Percentiles rank a stretch among this genome's conserved stretches.
These are phyloP conservation scores for Oreochromis tanganicae DNA, from an alignment of 2,113 vertebrate species.

Conservation along the genomic window DNA sequence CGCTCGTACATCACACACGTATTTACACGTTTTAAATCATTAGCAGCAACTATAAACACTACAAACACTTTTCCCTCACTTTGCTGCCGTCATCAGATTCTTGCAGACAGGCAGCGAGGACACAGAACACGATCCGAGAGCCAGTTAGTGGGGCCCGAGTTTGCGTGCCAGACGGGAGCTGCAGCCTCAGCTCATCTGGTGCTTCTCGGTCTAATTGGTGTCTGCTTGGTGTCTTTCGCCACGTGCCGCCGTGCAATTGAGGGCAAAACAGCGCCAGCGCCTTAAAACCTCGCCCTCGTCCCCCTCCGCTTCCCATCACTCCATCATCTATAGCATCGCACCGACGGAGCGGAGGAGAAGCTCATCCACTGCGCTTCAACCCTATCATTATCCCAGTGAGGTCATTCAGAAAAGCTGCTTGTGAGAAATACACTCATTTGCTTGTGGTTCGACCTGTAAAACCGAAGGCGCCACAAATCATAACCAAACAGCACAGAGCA, in stretches of 20 bases:
- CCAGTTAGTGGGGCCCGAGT: neutral
- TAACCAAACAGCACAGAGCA: neutral
- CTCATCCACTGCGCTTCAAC: neutral
- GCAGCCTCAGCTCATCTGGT: slow-evolving; percentile 34
- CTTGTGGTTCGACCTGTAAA: slow-evolving; percentile 46
- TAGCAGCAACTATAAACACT: neutral
- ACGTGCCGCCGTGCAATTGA: slow-evolving; percentile 26
- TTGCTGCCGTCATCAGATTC: neutral
- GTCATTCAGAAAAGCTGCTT: slow-evolving; percentile 41
- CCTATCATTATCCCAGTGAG: slow-evolving; percentile 57
- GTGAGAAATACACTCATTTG: slow-evolving; percentile 32
- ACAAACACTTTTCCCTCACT: neutral
- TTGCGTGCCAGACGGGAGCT: slow-evolving; percentile 32
- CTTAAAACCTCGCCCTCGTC: neutral
- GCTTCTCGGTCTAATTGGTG: slow-evolving; percentile 31
- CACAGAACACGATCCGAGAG: neutral
- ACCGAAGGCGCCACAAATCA: slow-evolving; percentile 43
- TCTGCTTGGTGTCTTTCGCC: slow-evolving; percentile 47
- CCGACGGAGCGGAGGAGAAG: neutral
- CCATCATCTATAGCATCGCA: slow-evolving; percentile 16
- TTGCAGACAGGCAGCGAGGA: neutral
- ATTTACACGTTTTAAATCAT: slow-evolving; percentile 24
- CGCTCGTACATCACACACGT: neutral
- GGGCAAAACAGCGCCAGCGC: slow-evolving; percentile 14
- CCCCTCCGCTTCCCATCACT: slow-evolving; percentile 3